Evolutionary conservation across 2,113 vertebrate species (phyloP).

Genomic region (Equus przewalskii): DNA sequence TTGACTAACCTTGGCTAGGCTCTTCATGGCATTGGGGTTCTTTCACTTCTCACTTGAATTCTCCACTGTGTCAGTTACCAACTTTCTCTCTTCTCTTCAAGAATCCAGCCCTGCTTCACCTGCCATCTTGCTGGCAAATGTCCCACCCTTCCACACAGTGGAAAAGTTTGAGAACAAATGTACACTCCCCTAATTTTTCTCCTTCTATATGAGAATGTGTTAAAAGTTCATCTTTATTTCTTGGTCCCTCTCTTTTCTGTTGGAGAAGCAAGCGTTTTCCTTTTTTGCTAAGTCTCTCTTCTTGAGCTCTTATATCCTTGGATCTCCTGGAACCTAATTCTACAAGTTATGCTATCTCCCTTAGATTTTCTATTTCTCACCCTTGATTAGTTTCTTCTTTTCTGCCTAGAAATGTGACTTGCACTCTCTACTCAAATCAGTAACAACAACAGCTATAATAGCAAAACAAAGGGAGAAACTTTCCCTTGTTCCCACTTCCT

Average conservation of each 20-base stretch:
- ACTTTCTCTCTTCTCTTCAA: not conserved
- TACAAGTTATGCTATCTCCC: not conserved
- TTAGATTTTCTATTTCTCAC: constrained; percentile 15
- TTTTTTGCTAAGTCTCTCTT: not conserved
- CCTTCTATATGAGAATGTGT: not conserved
- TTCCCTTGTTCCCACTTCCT: not conserved
- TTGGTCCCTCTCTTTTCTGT: not conserved
- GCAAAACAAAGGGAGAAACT: not conserved
- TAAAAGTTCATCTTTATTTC: not conserved
- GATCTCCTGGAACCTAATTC: not conserved
- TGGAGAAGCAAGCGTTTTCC: not conserved
- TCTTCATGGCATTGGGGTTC: not conserved
- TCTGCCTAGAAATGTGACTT: constrained; percentile 29
- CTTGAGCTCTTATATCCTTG: not conserved
- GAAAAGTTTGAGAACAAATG: not conserved
- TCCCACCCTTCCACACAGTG: not conserved
- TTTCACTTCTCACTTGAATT: not conserved
- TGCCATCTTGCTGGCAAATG: not conserved
- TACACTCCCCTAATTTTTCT: not conserved
- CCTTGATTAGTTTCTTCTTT: not conserved
- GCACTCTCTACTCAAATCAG: not conserved
- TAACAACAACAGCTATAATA: not conserved
- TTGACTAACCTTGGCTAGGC: not conserved
- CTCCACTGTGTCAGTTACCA: not conserved
- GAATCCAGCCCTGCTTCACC: not conserved